Base-by-base conservation (phyloP, 1,140 invertebrate genomes). In the Paralvinella palmiformis region DNA sequence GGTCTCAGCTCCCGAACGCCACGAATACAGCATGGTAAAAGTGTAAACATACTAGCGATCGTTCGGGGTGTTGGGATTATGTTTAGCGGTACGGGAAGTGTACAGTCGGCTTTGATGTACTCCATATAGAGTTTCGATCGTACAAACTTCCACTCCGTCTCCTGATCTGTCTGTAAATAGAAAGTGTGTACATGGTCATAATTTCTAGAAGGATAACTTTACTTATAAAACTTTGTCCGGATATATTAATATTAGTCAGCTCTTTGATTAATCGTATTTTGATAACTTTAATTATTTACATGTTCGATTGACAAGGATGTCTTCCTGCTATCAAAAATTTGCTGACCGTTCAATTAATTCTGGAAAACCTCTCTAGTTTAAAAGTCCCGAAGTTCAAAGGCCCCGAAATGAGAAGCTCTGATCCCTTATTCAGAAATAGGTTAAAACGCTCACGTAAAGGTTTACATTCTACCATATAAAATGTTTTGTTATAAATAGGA, bases 121-220 rank as follows among this genome's bases (percentile, higher is more conserved):
- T 89, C 91, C 86, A 94, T 91, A 89, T 91, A 95, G n/a, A 95
- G 80, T 68, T 89, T 87, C 62, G 89, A 91, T 13, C 92, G 81
- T 2, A 91, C 91, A 72, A 94, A 95, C 78, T 95, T 95, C 92
- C 92, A 95, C 81, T 94, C 91, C 0, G 86, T 86, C 71, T 95
- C 91, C 10, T 91, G 86, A 69, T 90, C 83, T 86, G 91, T 89
- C 89, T 91, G 68, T 1, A 20, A 24, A 24, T 15, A 41, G n/a
- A 64, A 20, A 59, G 27, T 17, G 15, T 3, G 57, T 20, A n/a
- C 22, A 36, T 37, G 27, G 1, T 17, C n/a, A 27, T 59, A 17
- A 59, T 37, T 17, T 3, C n/a, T 1, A 37, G 17, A 3, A 37
- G n/a, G 29, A n/a, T 20, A 31, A 36, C 31, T 6, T 5, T 32